Evolutionary conservation across 2,888 invertebrate species (phyloP), one percentile per base, ranked within the genome.

Genomic region (Girardia tigrina): DNA sequence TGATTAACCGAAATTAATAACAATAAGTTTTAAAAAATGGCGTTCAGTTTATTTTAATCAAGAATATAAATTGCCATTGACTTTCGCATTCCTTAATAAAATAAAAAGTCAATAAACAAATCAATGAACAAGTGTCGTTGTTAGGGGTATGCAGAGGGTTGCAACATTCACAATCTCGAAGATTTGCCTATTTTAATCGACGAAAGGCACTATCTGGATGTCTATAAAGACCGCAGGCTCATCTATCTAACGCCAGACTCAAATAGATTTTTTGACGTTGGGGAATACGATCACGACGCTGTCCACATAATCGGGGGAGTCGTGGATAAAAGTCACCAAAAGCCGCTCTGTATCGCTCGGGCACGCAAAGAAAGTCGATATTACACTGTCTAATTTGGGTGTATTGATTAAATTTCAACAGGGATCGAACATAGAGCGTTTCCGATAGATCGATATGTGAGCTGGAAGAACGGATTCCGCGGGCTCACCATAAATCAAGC

Each of bases 201-300:
- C 6, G 1, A 27, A 14, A 71, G 28, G n/a, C 14, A 14, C 4
- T 71, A 12, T 12, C 4, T 28, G 2, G 71, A 71, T 6, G 2
- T 23, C 4, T 71, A 71, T 29, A 26, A 26, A n/a, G 71, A 71
- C 23, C 23, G 26, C 16, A 27, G 26, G n/a, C 4, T 71, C 2
- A 71, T 71, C 23, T 71, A 71, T 29, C 71, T 71, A 6, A n/a
- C 71, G 23, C 71, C 71, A n/a, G 26, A 71, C 23, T 71, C 71
- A 26, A 6, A 6, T 2, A 4, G 28, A 2, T 12, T 2, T 71
- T 71, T 71, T 71, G 14, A 71, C 4, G 71, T 28, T 16, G 71
- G 71, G n/a, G 71, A 71, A 28, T 71, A 28, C 14, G 71, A 71
- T 26, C 71, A 71, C 27, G n/a, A 27, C n/a, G 71, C 71, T 4